Evolutionary conservation across 2,797 vertebrate genomes (phyloP).

Genomic region (Xenentodon cancila): DNA sequence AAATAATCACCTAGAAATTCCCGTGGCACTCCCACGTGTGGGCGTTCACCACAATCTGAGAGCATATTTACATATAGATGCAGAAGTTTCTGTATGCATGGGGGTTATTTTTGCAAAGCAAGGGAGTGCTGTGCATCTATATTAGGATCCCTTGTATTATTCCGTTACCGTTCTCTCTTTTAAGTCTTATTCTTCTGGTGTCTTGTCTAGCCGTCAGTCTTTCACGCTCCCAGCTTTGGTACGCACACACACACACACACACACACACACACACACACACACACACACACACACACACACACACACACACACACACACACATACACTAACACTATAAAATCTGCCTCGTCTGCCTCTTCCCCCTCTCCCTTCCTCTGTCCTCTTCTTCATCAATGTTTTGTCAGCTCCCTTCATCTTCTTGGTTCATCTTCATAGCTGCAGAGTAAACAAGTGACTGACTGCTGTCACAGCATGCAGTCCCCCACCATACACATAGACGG

Average conservation of each 20-base stretch:
- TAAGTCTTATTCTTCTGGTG: slow-evolving; percentile 10
- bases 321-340: background rate
- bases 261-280: slow-evolving; percentile 7
- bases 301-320: slow-evolving; percentile 5
- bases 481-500: slow-evolving; percentile 4
- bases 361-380: background rate
- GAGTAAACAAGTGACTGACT: slow-evolving; percentile 65
- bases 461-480: slow-evolving; percentile 62
- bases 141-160: slow-evolving; percentile 29
- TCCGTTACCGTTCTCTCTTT: slow-evolving; percentile 13
- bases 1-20: slow-evolving; percentile 63
- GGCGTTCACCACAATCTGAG: slow-evolving; percentile 9
- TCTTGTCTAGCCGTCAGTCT: slow-evolving; percentile 2
- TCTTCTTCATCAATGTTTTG: slow-evolving; percentile 9
- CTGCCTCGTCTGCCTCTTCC: slow-evolving; percentile 1
- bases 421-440: slow-evolving; percentile 39
- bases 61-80: background rate
- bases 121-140: slow-evolving; percentile 22
- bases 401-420: slow-evolving; percentile 23
- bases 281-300: slow-evolving; percentile 5
- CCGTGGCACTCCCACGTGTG: slow-evolving; percentile 30
- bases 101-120: background rate
- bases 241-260: slow-evolving; percentile 5
- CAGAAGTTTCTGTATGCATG: background rate
- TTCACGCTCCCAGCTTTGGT: slow-evolving; percentile 1